phyloP scores from a whole-genome alignment of 2,797 vertebrate species.

The Alcedo atthis region DNA sequence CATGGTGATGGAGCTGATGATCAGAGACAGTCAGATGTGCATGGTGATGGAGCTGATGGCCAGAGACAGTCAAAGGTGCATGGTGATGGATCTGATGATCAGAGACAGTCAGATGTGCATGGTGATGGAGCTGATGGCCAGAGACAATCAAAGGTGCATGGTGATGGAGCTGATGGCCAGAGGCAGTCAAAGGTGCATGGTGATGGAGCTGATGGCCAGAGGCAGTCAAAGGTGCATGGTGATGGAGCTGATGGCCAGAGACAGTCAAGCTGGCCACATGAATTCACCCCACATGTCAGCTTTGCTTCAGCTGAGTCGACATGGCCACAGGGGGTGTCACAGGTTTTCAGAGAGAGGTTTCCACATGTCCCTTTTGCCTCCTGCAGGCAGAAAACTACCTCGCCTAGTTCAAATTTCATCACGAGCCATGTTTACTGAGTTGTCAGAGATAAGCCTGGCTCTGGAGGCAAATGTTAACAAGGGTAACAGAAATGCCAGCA shows the following conservation, averaged over 20 bases:
- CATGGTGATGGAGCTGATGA: too few species aligned
- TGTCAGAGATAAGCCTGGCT: slow-evolving; percentile 42
- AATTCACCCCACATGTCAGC: not conserved
- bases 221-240: too few species aligned
- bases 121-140: too few species aligned
- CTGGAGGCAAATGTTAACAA: slow-evolving; percentile 13
- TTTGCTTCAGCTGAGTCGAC: not conserved
- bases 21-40: too few species aligned
- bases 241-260: not conserved
- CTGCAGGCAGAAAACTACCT: not conserved
- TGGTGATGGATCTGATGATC: too few species aligned
- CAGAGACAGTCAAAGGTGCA: too few species aligned
- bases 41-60: too few species aligned
- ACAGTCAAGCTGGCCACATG: not conserved
- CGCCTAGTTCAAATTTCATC: slow-evolving; percentile 4
- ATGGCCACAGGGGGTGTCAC: fast-evolving
- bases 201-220: too few species aligned
- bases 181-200: too few species aligned
- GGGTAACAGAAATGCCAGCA: slow-evolving; percentile 56
- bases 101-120: too few species aligned
- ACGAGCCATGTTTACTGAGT: not conserved
- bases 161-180: too few species aligned
- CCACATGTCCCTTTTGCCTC: not conserved
- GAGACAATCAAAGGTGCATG: too few species aligned
- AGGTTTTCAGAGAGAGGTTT: not conserved